Evolutionary conservation across 2,113 vertebrate genomes (phyloP).

Genomic region (Stomatorhinus ivindoensis): DNA sequence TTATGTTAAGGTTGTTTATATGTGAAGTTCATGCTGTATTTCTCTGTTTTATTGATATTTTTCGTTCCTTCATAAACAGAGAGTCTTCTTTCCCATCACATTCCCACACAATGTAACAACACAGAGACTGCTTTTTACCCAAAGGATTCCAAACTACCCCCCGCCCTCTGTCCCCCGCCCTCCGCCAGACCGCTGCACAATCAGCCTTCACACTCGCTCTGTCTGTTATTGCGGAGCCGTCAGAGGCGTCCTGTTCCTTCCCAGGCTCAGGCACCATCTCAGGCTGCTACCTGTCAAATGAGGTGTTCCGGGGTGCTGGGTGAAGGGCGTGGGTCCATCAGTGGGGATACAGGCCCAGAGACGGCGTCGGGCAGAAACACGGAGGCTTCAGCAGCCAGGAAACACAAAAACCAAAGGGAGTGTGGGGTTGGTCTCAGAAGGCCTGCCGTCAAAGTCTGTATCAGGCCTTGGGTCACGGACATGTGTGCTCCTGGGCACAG

Average conservation of each 20-base stretch:
- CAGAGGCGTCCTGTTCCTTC: constrained; percentile 1
- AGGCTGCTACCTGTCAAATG: background rate
- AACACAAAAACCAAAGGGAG: background rate
- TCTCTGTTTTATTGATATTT: background rate
- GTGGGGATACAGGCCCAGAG: background rate
- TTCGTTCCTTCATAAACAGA: background rate
- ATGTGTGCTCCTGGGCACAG: background rate
- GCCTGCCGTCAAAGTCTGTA: background rate
- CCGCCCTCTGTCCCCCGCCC: constrained; percentile 18
- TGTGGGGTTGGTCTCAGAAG: background rate
- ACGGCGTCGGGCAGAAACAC: background rate
- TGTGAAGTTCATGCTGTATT: background rate
- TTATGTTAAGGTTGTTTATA: background rate
- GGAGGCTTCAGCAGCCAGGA: background rate
- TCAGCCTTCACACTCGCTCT: constrained; percentile 44
- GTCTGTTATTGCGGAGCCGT: constrained; percentile 23
- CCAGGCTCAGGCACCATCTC: constrained; percentile 32
- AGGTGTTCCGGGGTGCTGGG: background rate
- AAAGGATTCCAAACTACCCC: constrained; percentile 23
- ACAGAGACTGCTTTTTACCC: constrained; percentile 56
- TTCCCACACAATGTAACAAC: background rate
- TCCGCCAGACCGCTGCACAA: constrained; percentile 52
- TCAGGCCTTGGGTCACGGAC: background rate
- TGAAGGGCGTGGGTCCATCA: background rate
- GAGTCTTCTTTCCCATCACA: background rate